These are phyloP conservation scores for Synchiropus splendidus DNA, from an alignment of 2,113 vertebrate species.

Conservation along the genomic window DNA sequence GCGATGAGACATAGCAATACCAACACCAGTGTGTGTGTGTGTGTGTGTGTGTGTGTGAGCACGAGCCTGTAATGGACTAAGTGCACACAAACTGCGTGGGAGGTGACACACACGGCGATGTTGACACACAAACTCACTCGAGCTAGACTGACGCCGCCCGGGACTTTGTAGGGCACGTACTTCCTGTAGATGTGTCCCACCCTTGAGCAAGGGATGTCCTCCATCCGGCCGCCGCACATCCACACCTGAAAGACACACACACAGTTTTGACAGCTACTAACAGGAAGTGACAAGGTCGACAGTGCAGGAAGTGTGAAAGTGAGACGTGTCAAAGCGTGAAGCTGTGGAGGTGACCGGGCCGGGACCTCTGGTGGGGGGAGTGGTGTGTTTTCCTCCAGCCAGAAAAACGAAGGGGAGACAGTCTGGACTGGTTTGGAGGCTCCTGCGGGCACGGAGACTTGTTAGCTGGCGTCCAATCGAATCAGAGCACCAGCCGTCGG, in stretches of 20 bases:
- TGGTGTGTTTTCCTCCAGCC: no score
- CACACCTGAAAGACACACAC: slow-evolving; percentile 43
- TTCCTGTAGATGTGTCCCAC: slow-evolving; percentile 98
- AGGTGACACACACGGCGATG: no score
- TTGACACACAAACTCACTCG: slow-evolving; percentile 69
- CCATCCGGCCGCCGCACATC: slow-evolving; percentile 71
- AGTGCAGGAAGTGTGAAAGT: slow-evolving; percentile 8
- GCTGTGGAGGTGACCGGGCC: no score
- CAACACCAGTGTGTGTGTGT: no score
- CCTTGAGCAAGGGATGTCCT: slow-evolving; percentile 82
- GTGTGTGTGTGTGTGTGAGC: no score
- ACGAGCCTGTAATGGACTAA: no score
- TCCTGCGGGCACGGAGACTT: neutral
- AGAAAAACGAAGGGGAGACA: no score
- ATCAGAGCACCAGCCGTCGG: slow-evolving; percentile 13
- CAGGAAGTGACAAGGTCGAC: neutral
- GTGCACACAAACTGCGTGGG: no score
- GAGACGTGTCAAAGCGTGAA: slow-evolving; percentile 4
- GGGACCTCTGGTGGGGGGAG: no score
- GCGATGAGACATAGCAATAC: no score
- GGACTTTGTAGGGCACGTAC: slow-evolving; percentile 95
- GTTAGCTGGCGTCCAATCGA: slow-evolving; percentile 22
- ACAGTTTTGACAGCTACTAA: neutral
- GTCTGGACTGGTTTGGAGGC: neutral
- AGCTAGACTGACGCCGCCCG: slow-evolving; percentile 87